Evolutionary conservation across 2,113 vertebrate species (phyloP).

Genomic region (Proterorhinus semilunaris): DNA sequence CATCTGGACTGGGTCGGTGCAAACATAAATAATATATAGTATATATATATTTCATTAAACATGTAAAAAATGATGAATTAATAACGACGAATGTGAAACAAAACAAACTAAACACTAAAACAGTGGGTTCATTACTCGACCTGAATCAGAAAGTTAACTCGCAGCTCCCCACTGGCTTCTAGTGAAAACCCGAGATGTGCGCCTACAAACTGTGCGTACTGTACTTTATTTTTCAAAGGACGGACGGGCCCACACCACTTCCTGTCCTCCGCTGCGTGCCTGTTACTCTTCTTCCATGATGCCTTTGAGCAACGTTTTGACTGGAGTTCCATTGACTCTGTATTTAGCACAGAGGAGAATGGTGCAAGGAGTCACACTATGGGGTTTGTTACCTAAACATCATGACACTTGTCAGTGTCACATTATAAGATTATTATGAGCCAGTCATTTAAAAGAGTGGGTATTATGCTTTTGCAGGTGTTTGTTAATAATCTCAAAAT

Average conservation of each 20-base stretch:
- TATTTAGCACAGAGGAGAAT: constrained; percentile 2
- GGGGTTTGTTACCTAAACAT: neutral
- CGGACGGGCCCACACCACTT: neutral
- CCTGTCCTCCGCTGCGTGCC: neutral
- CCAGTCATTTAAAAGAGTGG: no score
- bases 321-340: neutral
- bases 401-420: no score
- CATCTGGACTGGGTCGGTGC: no score
- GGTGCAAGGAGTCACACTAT: neutral
- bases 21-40: no score
- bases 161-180: neutral
- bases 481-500: no score
- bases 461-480: no score
- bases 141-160: neutral
- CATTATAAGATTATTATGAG: no score
- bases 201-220: neutral
- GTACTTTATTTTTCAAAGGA: neutral
- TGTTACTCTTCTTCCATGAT: constrained; percentile 38
- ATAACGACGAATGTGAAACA: no score
- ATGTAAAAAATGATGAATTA: no score
- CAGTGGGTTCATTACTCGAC: neutral
- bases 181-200: neutral
- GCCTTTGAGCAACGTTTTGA: constrained; percentile 64
- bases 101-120: neutral
- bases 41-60: no score